phyloP scores from a whole-genome alignment of 2,797 vertebrate species.

The Tachyglossus aculeatus region DNA sequence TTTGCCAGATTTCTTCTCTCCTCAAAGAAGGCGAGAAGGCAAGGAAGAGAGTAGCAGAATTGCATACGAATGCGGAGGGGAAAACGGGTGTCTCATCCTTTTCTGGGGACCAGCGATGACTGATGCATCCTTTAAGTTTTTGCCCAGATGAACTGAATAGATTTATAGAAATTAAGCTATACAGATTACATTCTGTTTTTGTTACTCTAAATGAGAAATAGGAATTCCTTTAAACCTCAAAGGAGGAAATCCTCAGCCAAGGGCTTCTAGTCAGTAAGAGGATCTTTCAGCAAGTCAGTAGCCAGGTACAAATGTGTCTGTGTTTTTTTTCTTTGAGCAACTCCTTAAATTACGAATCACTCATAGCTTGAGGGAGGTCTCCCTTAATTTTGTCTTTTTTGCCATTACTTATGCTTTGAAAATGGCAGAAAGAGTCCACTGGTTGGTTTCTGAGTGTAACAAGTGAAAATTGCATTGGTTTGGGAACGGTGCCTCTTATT shows the following conservation, averaged over 20 bases:
- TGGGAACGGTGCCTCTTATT: conserved; percentile 66
- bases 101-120: background rate
- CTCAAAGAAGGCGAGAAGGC: background rate
- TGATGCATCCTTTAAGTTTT: conserved; percentile 43
- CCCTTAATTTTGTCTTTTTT: background rate
- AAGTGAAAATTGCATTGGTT: conserved; percentile 65
- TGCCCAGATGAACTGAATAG: conserved; percentile 16
- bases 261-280: conserved; percentile 13
- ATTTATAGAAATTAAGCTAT: conserved; percentile 56
- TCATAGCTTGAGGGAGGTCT: background rate
- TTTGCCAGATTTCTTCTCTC: conserved; percentile 38
- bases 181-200: conserved; percentile 18
- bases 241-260: conserved; percentile 22
- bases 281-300: background rate
- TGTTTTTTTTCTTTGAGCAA: conserved; percentile 2
- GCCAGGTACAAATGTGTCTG: conserved; percentile 4
- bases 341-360: conserved; percentile 24
- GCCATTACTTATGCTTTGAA: background rate
- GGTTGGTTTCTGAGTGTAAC: conserved; percentile 48
- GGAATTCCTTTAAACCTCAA: conserved; percentile 35
- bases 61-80: background rate
- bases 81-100: background rate
- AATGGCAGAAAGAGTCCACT: conserved; percentile 27
- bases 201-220: conserved; percentile 45
- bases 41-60: background rate